A percentile compares a stretch with the other conserved stretches of the same genome.
Evolutionary conservation across 2,113 vertebrate genomes (phyloP).

Genomic region (Sigmodon hispidus): DNA sequence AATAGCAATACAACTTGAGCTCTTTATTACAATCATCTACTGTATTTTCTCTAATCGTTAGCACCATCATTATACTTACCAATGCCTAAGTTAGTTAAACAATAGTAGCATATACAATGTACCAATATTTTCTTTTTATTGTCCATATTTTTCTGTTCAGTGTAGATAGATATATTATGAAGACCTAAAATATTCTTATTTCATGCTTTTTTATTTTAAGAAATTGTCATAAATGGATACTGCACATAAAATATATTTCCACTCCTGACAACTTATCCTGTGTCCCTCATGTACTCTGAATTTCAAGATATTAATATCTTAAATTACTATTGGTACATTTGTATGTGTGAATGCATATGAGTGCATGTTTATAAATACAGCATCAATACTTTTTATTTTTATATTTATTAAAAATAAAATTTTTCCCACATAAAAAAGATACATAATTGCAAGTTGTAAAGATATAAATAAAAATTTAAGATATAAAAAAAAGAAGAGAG

Average conservation of each 20-base stretch:
- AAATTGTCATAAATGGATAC: neutral
- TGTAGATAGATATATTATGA: neutral
- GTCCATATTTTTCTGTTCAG: neutral
- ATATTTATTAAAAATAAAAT: neutral
- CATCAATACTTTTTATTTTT: no score
- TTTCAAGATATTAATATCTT: neutral
- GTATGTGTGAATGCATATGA: no score
- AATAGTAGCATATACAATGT: neutral
- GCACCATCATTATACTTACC: no score
- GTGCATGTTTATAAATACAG: neutral
- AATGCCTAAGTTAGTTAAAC: neutral
- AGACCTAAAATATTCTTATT: neutral
- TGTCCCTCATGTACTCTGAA: neutral
- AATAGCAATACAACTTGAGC: neutral
- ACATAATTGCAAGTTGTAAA: no score
- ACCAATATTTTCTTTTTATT: neutral
- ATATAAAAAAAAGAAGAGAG: no score
- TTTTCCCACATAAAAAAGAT: neutral
- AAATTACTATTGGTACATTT: neutral
- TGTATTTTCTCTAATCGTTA: neutral
- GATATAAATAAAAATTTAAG: no score
- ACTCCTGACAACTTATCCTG: neutral
- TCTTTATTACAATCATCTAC: neutral
- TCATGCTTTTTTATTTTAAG: neutral
- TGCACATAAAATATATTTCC: neutral